Evolutionary conservation across 2,113 vertebrate species (phyloP).

Genomic region (Alethe diademata): DNA sequence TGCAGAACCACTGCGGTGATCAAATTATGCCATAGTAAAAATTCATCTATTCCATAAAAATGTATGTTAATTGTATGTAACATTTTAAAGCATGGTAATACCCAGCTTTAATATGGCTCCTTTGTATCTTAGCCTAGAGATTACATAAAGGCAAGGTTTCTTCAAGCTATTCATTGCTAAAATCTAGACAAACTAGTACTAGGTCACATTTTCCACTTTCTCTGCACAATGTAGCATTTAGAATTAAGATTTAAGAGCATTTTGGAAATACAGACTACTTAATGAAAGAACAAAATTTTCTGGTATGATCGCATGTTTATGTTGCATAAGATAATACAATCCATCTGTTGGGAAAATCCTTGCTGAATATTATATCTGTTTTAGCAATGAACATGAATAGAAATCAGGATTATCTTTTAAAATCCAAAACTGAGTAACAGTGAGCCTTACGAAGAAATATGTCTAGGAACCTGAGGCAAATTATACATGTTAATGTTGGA

Average conservation of each 20-base stretch:
- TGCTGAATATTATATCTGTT: not conserved
- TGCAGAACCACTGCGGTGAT: not conserved
- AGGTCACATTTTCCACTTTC: not conserved
- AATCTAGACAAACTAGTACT: not conserved
- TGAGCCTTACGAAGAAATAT: not conserved
- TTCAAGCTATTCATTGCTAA: not conserved
- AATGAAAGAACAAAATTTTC: slow-evolving; percentile 5
- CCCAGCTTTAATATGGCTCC: not conserved
- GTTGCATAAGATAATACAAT: not conserved
- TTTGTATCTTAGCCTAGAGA: not conserved
- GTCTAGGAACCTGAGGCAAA: not conserved
- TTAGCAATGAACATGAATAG: not conserved
- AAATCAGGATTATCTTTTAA: not conserved
- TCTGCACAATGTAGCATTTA: not conserved
- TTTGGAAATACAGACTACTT: not conserved
- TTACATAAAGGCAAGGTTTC: not conserved
- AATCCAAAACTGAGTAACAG: not conserved
- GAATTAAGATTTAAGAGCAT: not conserved
- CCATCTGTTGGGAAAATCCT: slow-evolving; percentile 31
- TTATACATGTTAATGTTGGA: not conserved
- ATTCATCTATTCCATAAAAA: not conserved
- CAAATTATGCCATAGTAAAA: not conserved
- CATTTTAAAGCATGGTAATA: not conserved
- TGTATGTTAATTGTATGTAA: not conserved
- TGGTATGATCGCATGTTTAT: not conserved